Base-by-base conservation (phyloP, 2,888 invertebrate species). In the Cosmia trapezina region DNA sequence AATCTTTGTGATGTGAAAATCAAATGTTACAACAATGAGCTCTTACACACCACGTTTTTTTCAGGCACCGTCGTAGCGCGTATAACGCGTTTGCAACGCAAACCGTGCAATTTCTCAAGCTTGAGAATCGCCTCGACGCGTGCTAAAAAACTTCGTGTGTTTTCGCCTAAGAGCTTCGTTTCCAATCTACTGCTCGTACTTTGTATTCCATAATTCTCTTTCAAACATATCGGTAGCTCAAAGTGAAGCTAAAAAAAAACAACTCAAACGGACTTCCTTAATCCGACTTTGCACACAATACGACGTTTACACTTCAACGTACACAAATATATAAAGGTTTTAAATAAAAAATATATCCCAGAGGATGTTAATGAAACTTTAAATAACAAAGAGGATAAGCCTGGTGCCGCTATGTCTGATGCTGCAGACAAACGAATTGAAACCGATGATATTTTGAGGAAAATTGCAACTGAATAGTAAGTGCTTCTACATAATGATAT, bases 361-460 rank as follows among this genome's bases (percentile, higher is more conserved):
- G 88, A 88, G 68, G 76, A 75, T 90, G 90, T 91, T 93, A 93
- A 93, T 93, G 93, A 93, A 93, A 93, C 89, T 86, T 62, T 68
- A 73, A 87, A 89, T 88, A 86, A 91, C 91, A 91, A 91, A 88
- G 71, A 69, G 79, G 91, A 90, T 92, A 88, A 92, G 90, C 88
- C 86, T 84, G 94, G 94, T 91, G 94, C 94, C 94, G 87, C 82
- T 83, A 78, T 89, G 94, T 95, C 94, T 94, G 91, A 81, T 70
- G 84, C 80, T 65, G 70, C 70, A 61, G 64, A 76, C 76, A 76
- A 71, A 76, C 81, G 85, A 87, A 84, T 83, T 78, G 79, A 72
- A 73, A 68, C 85, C 77, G 75, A 76, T 69, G 56, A 57, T 79
- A 57, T 53, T 76, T 61, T 82, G 71, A 80, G 77, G 73, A 75